Conservation (phyloP, 1,140 invertebrate genomes). For the Psix sp. region DNA sequence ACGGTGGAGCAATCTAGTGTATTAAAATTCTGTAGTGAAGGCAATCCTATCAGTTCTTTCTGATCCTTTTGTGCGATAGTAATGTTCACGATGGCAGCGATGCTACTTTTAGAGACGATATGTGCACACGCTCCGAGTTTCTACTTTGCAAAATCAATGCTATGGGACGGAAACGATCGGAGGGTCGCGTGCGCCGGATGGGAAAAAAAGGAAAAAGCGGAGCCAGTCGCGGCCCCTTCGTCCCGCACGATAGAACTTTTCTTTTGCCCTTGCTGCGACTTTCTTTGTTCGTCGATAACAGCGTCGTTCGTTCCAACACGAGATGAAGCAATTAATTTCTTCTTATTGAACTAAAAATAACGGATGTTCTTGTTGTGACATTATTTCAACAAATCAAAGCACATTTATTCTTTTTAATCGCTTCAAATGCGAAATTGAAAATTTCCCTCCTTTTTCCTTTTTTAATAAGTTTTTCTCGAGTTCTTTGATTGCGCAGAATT, state of each 20-base stretch:
- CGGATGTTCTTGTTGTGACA: conserved; percentile 4
- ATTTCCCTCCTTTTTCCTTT: background rate
- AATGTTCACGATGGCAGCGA: background rate
- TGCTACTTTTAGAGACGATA: conserved; percentile 39
- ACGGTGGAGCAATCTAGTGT: no score
- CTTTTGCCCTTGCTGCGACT: conserved; percentile 16
- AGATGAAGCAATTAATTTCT: conserved; percentile 62
- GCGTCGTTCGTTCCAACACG: conserved; percentile 28
- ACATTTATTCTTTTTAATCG: no score
- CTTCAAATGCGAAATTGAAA: no score
- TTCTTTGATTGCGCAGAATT: no score
- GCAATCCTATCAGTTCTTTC: no score
- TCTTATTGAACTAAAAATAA: conserved; percentile 11
- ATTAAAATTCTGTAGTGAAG: no score
- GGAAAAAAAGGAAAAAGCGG: conserved; percentile 44
- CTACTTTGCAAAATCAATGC: conserved; percentile 58
- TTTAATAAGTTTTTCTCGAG: no score
- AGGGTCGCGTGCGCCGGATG: conserved; percentile 46
- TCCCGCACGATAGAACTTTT: conserved; percentile 35
- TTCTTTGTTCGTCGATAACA: conserved; percentile 54
- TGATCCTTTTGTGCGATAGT: no score
- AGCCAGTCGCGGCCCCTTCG: conserved; percentile 24
- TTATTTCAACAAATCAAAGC: no score
- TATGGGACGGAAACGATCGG: conserved; percentile 43
- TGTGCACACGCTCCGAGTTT: conserved; percentile 32